Evolutionary conservation across 1,140 invertebrate genomes (phyloP).

Genomic region (Drosophila nebulosa): DNA sequence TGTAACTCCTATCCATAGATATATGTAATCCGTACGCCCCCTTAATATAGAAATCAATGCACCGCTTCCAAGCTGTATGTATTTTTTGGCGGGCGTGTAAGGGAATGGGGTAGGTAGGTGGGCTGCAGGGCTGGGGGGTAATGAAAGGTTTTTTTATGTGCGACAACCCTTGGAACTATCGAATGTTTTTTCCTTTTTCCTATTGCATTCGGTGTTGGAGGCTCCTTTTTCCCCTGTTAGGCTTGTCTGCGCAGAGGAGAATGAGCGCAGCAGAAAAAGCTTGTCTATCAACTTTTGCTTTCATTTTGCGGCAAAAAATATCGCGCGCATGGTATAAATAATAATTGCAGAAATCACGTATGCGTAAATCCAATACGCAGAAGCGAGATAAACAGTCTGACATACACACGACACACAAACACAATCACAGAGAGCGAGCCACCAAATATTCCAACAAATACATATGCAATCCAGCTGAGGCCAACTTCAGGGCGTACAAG

Average conservation of each 20-base stretch:
- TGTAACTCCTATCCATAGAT: not conserved
- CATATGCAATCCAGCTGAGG: conserved; percentile 24
- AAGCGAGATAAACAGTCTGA: conserved; percentile 40
- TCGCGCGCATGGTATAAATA: conserved; percentile 55
- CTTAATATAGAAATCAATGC: conserved; percentile 6
- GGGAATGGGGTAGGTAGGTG: not conserved
- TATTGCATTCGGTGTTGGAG: not conserved
- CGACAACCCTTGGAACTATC: conserved; percentile 51
- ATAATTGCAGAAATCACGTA: conserved; percentile 70
- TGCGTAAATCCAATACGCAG: conserved; percentile 40
- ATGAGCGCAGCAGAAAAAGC: conserved; percentile 52
- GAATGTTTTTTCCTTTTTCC: conserved; percentile 24
- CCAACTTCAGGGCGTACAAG: conserved; percentile 62
- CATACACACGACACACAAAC: conserved; percentile 20
- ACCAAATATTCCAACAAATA: not conserved
- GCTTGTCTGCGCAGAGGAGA: conserved; percentile 41
- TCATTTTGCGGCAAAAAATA: conserved; percentile 76
- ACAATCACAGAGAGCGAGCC: not conserved
- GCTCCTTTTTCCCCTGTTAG: conserved; percentile 19
- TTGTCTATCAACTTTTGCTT: conserved; percentile 80
- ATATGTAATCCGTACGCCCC: not conserved
- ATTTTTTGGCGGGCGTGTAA: conserved; percentile 16
- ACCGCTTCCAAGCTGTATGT: not conserved
- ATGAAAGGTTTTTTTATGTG: not conserved
- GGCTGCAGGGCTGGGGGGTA: conserved; percentile 2